Evolutionary conservation across 2,888 invertebrate genomes (phyloP).

Genomic region (Dasysyrphus tricinctus): DNA sequence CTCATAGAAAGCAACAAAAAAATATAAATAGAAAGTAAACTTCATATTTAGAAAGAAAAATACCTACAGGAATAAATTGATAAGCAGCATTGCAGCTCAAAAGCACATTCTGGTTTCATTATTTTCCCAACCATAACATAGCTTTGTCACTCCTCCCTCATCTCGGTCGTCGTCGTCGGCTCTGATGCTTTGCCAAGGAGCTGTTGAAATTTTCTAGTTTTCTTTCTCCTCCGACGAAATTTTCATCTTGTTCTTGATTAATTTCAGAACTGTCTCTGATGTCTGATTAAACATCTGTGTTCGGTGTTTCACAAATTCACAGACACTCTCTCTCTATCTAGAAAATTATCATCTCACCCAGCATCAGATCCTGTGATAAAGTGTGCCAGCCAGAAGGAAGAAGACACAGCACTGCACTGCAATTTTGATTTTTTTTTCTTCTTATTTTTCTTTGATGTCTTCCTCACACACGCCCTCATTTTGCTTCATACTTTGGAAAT

Average conservation of each 20-base stretch:
- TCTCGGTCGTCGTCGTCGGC: background rate
- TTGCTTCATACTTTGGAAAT: conserved; percentile 33
- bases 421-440: conserved; percentile 4
- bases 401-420: conserved; percentile 13
- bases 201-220: conserved; percentile 16
- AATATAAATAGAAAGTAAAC: background rate
- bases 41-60: conserved; percentile 6
- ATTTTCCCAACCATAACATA: conserved; percentile 11
- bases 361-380: conserved; percentile 22
- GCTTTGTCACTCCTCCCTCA: conserved; percentile 19
- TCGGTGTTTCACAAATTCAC: conserved; percentile 50
- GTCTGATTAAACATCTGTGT: conserved; percentile 67
- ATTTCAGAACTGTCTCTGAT: conserved; percentile 61
- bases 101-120: conserved; percentile 31
- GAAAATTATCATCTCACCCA: conserved; percentile 53
- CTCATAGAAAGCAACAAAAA: background rate
- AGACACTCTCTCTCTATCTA: conserved; percentile 17
- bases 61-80: background rate
- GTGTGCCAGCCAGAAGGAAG: conserved; percentile 27
- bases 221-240: background rate
- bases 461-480: conserved; percentile 52
- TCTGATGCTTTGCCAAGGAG: background rate
- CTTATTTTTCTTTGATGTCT: conserved; percentile 16
- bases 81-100: conserved; percentile 2
- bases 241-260: conserved; percentile 48